A percentile compares a stretch with the other conserved stretches of the same genome.
phyloP scores from a whole-genome alignment of 2,888 invertebrate species.

The Sinotaia quadrata region DNA sequence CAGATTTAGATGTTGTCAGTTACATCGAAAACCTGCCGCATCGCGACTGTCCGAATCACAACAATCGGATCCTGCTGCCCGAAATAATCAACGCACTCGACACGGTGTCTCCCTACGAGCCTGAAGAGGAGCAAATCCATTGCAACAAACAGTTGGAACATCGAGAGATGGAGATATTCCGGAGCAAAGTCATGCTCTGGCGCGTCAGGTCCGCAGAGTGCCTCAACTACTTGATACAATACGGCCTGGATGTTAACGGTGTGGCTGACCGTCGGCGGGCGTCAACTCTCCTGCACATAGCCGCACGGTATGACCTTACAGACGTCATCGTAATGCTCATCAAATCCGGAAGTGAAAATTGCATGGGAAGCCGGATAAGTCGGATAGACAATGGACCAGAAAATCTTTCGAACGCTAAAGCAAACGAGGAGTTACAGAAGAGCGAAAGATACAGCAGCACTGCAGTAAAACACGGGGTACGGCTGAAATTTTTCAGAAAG shows the following conservation, averaged over 20 bases:
- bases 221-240: background rate
- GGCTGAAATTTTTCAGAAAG: too few relatives aligned
- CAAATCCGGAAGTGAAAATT: background rate
- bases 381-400: too few relatives aligned
- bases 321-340: constrained; percentile 21
- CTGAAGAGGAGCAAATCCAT: background rate
- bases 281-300: constrained; percentile 27
- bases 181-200: constrained; percentile 10
- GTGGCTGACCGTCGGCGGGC: constrained; percentile 24
- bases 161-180: constrained; percentile 20
- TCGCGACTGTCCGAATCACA: background rate
- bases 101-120: background rate
- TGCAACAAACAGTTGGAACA: background rate
- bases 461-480: too few relatives aligned
- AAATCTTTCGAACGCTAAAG: too few relatives aligned
- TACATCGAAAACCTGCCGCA: background rate
- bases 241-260: constrained; percentile 16
- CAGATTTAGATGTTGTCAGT: too few relatives aligned
- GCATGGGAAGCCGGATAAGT: too few relatives aligned
- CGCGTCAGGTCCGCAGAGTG: constrained; percentile 2
- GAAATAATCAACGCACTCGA: too few relatives aligned
- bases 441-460: too few relatives aligned
- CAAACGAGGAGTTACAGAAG: too few relatives aligned
- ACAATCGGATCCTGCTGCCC: constrained; percentile 10
- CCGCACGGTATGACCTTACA: constrained; percentile 23